These are phyloP conservation scores for Heliconius ismenius DNA, from an alignment of 2,888 invertebrate genomes.

Conservation along the genomic window DNA sequence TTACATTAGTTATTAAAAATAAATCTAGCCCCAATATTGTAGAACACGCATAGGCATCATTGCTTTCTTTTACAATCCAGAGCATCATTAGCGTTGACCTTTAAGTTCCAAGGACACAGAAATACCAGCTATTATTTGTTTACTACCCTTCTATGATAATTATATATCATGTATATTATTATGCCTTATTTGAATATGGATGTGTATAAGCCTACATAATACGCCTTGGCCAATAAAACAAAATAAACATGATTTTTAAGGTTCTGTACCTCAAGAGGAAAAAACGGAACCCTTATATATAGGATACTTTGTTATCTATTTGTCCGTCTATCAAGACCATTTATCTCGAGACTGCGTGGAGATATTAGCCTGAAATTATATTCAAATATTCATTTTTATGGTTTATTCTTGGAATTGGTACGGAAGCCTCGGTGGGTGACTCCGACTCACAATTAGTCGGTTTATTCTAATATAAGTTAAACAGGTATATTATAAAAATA, in stretches of 20 bases:
- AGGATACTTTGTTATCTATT: too few relatives aligned
- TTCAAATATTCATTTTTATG: too few relatives aligned
- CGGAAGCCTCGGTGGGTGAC: too few relatives aligned
- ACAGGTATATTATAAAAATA: too few relatives aligned
- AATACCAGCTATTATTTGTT: slow-evolving; percentile 10
- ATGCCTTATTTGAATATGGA: background rate
- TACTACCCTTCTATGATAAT: slow-evolving; percentile 9
- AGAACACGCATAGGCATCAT: slow-evolving; percentile 8
- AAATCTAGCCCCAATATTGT: slow-evolving; percentile 4
- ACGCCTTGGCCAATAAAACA: background rate
- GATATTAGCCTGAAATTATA: too few relatives aligned
- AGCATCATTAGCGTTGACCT: slow-evolving; percentile 18
- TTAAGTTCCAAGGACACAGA: slow-evolving; percentile 4
- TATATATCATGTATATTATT: slow-evolving; percentile 13
- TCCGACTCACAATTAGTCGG: too few relatives aligned
- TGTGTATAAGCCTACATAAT: background rate
- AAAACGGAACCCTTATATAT: too few relatives aligned
- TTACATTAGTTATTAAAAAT: background rate
- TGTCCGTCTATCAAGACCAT: too few relatives aligned
- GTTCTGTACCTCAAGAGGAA: too few relatives aligned
- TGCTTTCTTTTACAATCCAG: slow-evolving; percentile 4
- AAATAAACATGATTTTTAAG: background rate
- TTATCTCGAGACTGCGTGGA: too few relatives aligned
- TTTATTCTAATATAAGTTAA: too few relatives aligned
- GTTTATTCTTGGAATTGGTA: too few relatives aligned